phyloP scores from a whole-genome alignment of 2,113 vertebrate genomes.

The Ptychochromis oligacanthus region DNA sequence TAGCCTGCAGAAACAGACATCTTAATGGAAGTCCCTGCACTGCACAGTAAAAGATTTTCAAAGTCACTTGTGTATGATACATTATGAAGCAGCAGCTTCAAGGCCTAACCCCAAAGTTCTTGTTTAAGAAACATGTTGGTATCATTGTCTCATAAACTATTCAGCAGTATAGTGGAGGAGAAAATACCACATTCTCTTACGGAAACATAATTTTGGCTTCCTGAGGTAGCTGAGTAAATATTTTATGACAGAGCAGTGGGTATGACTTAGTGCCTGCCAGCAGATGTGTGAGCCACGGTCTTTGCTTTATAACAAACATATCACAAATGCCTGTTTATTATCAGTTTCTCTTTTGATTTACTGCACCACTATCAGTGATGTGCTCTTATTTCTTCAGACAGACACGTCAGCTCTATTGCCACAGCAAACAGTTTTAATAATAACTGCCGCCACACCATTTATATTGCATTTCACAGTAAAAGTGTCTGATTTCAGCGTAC shows the following conservation, averaged over 20 bases:
- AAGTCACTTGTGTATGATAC: not conserved
- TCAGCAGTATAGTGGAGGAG: not conserved
- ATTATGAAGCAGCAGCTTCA: not conserved
- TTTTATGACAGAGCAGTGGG: constrained; percentile 20
- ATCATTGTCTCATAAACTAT: constrained; percentile 10
- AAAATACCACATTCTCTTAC: not conserved
- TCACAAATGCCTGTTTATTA: not conserved
- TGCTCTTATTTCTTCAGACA: not conserved
- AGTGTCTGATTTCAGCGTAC: not conserved
- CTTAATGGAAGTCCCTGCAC: not conserved
- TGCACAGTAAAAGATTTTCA: not conserved
- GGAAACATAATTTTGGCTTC: constrained; percentile 1
- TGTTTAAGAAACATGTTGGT: constrained; percentile 11
- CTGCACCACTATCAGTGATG: not conserved
- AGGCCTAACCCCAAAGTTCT: not conserved
- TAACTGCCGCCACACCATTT: not conserved
- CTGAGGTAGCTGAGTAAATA: constrained; percentile 36
- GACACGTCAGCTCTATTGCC: not conserved
- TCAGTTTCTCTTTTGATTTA: not conserved
- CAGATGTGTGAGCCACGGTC: not conserved
- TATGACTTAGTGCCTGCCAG: not conserved
- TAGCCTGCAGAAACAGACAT: constrained; percentile 10
- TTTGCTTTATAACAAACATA: not conserved
- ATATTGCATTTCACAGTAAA: not conserved
- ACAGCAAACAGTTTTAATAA: too few species aligned